These are phyloP conservation scores for Uromys caudimaculatus DNA, from an alignment of 2,797 vertebrate species.

Conservation along the genomic window DNA sequence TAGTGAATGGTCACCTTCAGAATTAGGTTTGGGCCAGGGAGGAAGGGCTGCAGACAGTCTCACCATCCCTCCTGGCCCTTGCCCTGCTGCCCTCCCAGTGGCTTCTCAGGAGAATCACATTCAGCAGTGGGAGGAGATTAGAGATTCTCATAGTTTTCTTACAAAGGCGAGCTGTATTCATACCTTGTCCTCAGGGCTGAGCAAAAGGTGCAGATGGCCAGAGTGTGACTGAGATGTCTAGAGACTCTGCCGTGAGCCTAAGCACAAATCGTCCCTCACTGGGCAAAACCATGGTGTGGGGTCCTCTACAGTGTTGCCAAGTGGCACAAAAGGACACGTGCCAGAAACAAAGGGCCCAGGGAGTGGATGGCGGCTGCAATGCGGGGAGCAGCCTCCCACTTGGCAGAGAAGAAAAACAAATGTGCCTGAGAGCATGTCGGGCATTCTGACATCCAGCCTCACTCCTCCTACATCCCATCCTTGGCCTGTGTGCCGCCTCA, in stretches of 20 bases:
- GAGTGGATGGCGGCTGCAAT: not conserved
- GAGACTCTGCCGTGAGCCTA: not conserved
- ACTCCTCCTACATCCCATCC: not conserved
- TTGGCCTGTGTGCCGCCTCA: not conserved
- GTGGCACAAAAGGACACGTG: not conserved
- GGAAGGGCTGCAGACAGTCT: not conserved
- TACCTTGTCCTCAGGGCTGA: not conserved
- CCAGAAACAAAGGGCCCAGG: not conserved
- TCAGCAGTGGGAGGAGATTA: not conserved
- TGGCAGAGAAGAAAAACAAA: not conserved
- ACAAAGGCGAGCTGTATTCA: not conserved
- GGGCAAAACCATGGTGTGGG: no score
- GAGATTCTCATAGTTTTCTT: not conserved
- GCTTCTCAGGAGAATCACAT: not conserved
- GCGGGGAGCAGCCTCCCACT: not conserved
- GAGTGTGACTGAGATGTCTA: not conserved
- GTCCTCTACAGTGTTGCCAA: not conserved
- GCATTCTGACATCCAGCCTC: not conserved
- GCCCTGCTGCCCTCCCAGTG: not conserved
- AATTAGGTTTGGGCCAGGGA: not conserved
- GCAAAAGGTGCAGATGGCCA: not conserved
- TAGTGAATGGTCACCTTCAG: not conserved
- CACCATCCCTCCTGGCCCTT: fast-evolving
- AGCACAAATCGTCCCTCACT: not conserved
- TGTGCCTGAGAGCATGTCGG: not conserved